Base-by-base conservation (phyloP, 2,797 vertebrate genomes). In the Darevskia mixta region DNA sequence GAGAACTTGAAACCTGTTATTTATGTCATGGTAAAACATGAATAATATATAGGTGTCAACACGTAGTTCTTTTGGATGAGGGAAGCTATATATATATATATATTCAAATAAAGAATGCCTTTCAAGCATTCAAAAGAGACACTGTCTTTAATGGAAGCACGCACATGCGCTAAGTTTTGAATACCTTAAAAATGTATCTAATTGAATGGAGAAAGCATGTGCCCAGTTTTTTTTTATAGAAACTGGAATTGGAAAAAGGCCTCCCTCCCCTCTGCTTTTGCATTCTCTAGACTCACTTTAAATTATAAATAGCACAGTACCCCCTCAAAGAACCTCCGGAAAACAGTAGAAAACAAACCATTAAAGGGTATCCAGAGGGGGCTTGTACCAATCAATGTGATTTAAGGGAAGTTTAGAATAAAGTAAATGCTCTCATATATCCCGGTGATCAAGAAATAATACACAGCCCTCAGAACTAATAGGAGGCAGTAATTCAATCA, bases 381-480 rank as follows among this genome's bases (percentile, higher is more conserved):
- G n/a, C 15, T 83, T 89, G 79, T 84, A 55, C 88, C 76, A 83
- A 82, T 91, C 75, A 89, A 83, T 73, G 32, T 85, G 91, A 93
- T 88, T 87, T 91, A 87, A 94, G 82, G 83, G 87, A 90, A 86
- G 17, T 72, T 92, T 90, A 91, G 83, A 93, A 92, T 93, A 88
- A 89, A 92, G 58, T 72, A 79, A 92, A 87, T 73, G 86, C 86
- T 94, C 96, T 94, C 10, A 87, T 86, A 92, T 91, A 3, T 93
- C 90, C 73, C 27, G 77, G 86, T 92, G 91, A 95, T 95, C 92
- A 95, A 93, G 87, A 94, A 93, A 95, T 94, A 95, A 96, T 92
- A 87, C 85, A 87, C 87, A 92, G 82, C 55, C 55, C 49, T 78
- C 5, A 83, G 91, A 94, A 94, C 95, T 95, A 94, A 95, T 93